Conservation (phyloP, 1,140 invertebrate genomes). For the Drosophila dunni region DNA sequence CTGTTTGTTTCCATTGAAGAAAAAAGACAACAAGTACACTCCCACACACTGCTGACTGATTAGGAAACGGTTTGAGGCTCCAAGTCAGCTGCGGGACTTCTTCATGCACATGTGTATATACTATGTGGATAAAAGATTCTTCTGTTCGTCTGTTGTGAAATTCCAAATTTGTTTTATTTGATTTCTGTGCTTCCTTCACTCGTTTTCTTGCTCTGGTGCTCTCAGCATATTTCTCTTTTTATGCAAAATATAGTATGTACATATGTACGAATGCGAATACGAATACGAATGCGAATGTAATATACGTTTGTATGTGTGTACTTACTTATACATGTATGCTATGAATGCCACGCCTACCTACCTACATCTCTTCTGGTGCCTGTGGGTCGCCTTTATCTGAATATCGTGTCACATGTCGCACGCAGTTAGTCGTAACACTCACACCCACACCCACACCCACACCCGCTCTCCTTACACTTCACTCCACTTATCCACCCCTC, state of each 20-base stretch:
- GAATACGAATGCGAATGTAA: background rate
- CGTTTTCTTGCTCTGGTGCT: slow-evolving; percentile 63
- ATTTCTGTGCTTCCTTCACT: slow-evolving; percentile 71
- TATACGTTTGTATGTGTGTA: background rate
- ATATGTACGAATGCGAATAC: too few species aligned
- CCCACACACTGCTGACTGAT: slow-evolving; percentile 18
- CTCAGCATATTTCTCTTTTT: slow-evolving; percentile 76
- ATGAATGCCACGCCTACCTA: slow-evolving; percentile 63
- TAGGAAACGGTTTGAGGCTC: slow-evolving; percentile 11
- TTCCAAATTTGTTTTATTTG: slow-evolving; percentile 82
- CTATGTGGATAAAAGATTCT: slow-evolving; percentile 28
- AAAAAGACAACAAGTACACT: slow-evolving; percentile 20
- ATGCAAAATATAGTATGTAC: slow-evolving; percentile 63
- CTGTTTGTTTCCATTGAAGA: slow-evolving; percentile 73
- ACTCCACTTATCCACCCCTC: slow-evolving; percentile 2
- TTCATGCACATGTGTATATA: background rate
- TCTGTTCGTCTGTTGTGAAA: slow-evolving; percentile 71
- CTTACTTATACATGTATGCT: slow-evolving; percentile 45
- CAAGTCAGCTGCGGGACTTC: slow-evolving; percentile 27
- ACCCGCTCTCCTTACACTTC: background rate
- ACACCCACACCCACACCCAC: background rate
- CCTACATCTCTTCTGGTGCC: background rate
- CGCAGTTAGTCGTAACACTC: slow-evolving; percentile 68
- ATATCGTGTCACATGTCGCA: slow-evolving; percentile 81
- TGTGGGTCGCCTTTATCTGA: slow-evolving; percentile 68